A percentile compares a stretch with the other conserved stretches of the same genome.
These are phyloP conservation scores for Stylophora pistillata DNA, from an alignment of 64 coral and sea anemone species.

Conservation along the genomic window DNA sequence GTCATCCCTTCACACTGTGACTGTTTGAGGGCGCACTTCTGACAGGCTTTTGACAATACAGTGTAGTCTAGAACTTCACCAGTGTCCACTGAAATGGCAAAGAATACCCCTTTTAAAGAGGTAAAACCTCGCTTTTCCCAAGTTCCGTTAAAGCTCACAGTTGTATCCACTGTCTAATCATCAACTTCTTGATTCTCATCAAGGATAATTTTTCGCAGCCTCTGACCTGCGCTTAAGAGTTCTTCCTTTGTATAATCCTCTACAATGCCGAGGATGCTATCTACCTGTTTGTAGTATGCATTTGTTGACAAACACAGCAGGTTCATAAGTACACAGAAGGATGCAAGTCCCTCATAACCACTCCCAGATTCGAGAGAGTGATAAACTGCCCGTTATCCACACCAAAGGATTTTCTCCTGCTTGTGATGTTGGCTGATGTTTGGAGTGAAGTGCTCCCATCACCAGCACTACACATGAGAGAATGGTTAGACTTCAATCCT, in stretches of 20 bases:
- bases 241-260: background rate
- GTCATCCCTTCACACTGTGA: background rate
- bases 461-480: background rate
- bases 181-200: background rate
- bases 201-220: background rate
- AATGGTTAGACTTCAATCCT: background rate
- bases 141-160: constrained; percentile 27
- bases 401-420: constrained; percentile 27
- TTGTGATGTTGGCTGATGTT: constrained; percentile 8
- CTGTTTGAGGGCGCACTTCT: background rate
- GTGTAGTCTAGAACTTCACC: constrained; percentile 18
- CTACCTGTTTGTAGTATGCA: constrained; percentile 25
- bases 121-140: too few species aligned
- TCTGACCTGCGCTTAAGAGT: background rate
- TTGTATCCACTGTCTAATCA: background rate
- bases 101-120: constrained; percentile 15
- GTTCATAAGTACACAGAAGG: constrained; percentile 23
- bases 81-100: too few species aligned
- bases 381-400: constrained; percentile 18
- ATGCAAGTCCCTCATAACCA: constrained; percentile 34
- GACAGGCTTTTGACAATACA: constrained; percentile 1
- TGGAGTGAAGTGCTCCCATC: background rate
- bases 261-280: too few species aligned
- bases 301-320: constrained; percentile 15
- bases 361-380: constrained; percentile 8